Conservation (phyloP, 2,797 vertebrate genomes). For the Epinephelus coioides region DNA sequence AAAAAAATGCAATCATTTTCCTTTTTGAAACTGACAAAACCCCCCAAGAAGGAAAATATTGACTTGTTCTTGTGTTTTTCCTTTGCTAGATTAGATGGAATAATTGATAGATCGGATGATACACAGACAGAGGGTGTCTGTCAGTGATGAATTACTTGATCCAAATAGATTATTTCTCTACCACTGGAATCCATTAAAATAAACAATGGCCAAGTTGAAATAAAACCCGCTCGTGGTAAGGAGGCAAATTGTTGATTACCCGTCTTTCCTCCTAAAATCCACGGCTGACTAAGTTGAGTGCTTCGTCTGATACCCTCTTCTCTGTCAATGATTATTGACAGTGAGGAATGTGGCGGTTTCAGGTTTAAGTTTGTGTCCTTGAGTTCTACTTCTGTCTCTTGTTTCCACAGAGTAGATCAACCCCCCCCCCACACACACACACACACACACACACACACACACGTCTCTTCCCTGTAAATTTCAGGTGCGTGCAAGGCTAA, state of each 20-base stretch:
- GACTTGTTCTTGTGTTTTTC: too few species aligned
- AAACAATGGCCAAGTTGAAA: conserved; percentile 8
- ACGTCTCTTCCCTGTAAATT: conserved; percentile 63
- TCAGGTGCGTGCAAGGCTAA: conserved; percentile 84
- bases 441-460: conserved; percentile 34
- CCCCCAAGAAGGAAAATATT: too few species aligned
- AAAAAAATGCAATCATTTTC: too few species aligned
- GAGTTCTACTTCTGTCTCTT: conserved; percentile 43
- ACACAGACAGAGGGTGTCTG: too few species aligned
- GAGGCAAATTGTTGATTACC: conserved; percentile 7
- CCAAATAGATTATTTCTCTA: conserved; percentile 9
- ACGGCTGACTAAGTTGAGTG: neutral
- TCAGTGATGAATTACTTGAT: neutral
- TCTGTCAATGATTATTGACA: conserved; percentile 38
- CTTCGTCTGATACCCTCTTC: conserved; percentile 5
- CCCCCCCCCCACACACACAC: neutral
- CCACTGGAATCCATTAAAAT: conserved; percentile 4
- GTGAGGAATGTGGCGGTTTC: conserved; percentile 30
- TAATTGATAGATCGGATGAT: too few species aligned
- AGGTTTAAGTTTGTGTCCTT: conserved; percentile 45
- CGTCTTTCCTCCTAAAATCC: conserved; percentile 6
- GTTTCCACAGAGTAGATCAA: conserved; percentile 46
- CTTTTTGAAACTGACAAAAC: too few species aligned
- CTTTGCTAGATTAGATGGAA: too few species aligned
- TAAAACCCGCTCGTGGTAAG: neutral